Percentiles rank a stretch among this genome's conserved stretches.
Evolutionary conservation across 2,888 invertebrate species (phyloP).

Genomic region (Eupsilia transversa): DNA sequence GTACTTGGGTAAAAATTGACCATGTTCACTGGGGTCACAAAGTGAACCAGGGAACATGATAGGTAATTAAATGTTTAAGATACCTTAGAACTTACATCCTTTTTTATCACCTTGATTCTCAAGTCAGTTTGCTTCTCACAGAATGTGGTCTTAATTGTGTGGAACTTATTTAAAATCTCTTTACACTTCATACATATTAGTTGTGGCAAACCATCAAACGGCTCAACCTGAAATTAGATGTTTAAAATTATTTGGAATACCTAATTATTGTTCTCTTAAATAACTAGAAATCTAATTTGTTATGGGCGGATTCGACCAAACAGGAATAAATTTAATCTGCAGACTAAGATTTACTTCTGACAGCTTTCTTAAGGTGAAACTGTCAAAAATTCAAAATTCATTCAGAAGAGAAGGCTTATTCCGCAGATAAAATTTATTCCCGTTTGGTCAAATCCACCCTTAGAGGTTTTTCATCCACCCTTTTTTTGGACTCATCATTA

Average conservation of each 20-base stretch:
- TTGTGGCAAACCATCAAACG: constrained; percentile 86
- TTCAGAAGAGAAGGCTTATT: too few relatives aligned
- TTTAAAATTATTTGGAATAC: background rate
- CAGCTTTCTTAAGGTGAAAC: too few relatives aligned
- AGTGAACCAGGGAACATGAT: too few relatives aligned
- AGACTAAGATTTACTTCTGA: too few relatives aligned
- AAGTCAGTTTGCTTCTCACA: constrained; percentile 80
- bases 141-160: constrained; percentile 74
- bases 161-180: constrained; percentile 74
- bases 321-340: too few relatives aligned
- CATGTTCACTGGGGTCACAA: too few relatives aligned
- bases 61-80: background rate
- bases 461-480: too few relatives aligned
- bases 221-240: constrained; percentile 76
- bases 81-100: constrained; percentile 75
- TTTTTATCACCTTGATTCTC: constrained; percentile 61
- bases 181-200: constrained; percentile 85
- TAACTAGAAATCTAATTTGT: background rate
- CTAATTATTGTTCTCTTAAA: background rate
- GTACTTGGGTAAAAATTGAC: too few relatives aligned
- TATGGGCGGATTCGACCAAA: too few relatives aligned
- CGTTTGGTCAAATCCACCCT: too few relatives aligned
- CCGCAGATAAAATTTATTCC: too few relatives aligned
- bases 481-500: background rate
- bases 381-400: too few relatives aligned